Evolutionary conservation across 2,888 invertebrate species (phyloP).

Genomic region (Crossocerus cetratus): DNA sequence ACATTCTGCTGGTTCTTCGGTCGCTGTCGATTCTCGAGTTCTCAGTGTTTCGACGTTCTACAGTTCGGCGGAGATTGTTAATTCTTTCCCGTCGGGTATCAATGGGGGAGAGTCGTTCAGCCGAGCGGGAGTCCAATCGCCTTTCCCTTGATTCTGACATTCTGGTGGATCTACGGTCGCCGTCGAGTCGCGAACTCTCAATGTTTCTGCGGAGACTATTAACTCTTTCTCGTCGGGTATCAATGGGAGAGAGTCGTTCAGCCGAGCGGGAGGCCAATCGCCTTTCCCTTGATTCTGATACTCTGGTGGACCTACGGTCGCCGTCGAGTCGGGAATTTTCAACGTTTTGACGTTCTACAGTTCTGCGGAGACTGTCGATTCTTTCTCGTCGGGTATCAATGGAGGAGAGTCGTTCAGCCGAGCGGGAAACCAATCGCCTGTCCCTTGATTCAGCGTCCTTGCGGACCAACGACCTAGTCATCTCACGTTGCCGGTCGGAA

Average conservation of each 20-base stretch:
- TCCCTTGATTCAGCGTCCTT: constrained; percentile 3
- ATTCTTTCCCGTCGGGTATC: constrained; percentile 22
- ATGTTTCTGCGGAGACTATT: constrained; percentile 1
- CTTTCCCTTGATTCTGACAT: constrained; percentile 10
- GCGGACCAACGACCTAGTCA: background rate
- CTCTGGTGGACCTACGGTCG: constrained; percentile 15
- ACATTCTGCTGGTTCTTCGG: constrained; percentile 12
- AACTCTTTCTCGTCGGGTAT: constrained; percentile 20
- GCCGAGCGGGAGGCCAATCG: constrained; percentile 16
- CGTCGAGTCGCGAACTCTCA: constrained; percentile 18
- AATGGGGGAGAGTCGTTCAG: background rate
- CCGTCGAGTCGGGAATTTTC: constrained; percentile 17
- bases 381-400: constrained; percentile 19
- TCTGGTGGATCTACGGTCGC: constrained; percentile 13
- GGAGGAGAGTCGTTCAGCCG: constrained; percentile 9
- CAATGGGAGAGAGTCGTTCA: constrained; percentile 1
- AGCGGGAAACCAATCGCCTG: constrained; percentile 14
- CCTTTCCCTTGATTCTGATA: constrained; percentile 10
- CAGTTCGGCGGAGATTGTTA: constrained; percentile 3
- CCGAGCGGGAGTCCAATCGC: constrained; percentile 14
- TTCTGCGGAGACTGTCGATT: constrained; percentile 3
- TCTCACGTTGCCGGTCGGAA: constrained; percentile 11
- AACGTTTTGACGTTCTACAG: constrained; percentile 4
- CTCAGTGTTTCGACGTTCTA: too few species aligned
- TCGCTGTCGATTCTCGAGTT: constrained; percentile 16